These are phyloP conservation scores for Matsumyia berberina DNA, from an alignment of 2,888 invertebrate species.

Conservation along the genomic window DNA sequence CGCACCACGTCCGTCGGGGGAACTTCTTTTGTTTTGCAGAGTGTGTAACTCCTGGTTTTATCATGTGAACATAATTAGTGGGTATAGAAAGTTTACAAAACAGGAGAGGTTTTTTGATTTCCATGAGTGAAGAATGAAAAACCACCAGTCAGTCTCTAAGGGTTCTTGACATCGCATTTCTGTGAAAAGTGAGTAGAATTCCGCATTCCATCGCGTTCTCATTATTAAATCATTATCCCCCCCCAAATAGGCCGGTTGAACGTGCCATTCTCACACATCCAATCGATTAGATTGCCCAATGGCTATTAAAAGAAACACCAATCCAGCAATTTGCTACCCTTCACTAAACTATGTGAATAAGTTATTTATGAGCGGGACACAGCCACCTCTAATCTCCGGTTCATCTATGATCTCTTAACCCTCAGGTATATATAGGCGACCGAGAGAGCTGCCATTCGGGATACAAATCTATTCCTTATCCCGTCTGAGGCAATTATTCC, in stretches of 20 bases:
- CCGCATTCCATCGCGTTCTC: neutral
- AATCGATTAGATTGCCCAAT: slow-evolving; percentile 14
- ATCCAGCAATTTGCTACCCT: slow-evolving; percentile 25
- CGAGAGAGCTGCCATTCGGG: slow-evolving; percentile 26
- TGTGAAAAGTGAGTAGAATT: too few species aligned
- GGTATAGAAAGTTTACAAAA: too few species aligned
- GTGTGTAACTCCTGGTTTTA: too few species aligned
- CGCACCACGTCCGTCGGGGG: too few species aligned
- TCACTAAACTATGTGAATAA: slow-evolving; percentile 21
- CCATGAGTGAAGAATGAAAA: too few species aligned
- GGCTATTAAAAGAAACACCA: slow-evolving; percentile 15
- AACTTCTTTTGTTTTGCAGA: too few species aligned
- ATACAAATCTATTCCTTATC: slow-evolving; percentile 47
- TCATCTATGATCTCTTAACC: slow-evolving; percentile 50
- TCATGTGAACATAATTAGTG: too few species aligned
- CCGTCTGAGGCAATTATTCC: slow-evolving; percentile 63
- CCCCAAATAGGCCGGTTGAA: neutral
- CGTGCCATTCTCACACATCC: slow-evolving; percentile 12
- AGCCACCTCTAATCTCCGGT: neutral
- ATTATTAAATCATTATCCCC: slow-evolving; percentile 10
- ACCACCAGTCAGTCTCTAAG: too few species aligned
- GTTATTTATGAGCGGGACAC: slow-evolving; percentile 20
- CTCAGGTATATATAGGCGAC: slow-evolving; percentile 19
- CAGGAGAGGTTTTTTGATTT: too few species aligned
- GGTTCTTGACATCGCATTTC: too few species aligned